phyloP scores from a whole-genome alignment of 2,113 vertebrate species.

The Tauraco erythrolophus region DNA sequence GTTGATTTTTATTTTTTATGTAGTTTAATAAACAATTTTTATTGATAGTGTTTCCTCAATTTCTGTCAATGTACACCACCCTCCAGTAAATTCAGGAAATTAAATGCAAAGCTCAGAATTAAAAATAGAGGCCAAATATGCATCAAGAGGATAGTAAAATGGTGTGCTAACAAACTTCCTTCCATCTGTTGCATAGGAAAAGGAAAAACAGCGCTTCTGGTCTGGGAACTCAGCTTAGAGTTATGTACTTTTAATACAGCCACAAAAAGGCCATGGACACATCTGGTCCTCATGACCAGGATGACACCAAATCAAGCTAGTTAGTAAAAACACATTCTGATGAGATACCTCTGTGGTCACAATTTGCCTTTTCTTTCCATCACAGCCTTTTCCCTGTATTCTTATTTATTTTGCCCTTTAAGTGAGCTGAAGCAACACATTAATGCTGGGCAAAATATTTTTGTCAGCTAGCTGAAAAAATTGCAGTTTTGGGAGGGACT shows the following conservation, averaged over 20 bases:
- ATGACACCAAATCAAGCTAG: not conserved
- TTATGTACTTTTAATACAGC: not conserved
- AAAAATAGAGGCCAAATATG: not conserved
- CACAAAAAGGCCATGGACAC: not conserved
- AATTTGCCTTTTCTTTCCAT: not conserved
- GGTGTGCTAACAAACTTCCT: not conserved
- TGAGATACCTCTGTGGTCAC: not conserved
- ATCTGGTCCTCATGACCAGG: constrained; percentile 17
- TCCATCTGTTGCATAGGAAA: not conserved
- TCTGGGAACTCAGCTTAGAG: not conserved
- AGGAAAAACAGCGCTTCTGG: not conserved
- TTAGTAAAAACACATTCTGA: not conserved
- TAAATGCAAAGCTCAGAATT: not conserved
- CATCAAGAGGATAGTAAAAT: not conserved
- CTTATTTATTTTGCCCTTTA: not conserved
- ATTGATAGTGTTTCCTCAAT: not conserved
- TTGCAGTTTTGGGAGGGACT: not conserved
- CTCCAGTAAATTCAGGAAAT: not conserved
- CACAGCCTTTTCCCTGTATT: not conserved
- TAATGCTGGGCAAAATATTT: not conserved
- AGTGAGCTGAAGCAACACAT: not conserved
- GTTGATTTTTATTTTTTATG: not conserved
- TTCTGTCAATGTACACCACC: not conserved
- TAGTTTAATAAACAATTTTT: not conserved
- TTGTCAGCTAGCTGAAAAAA: not conserved